Evolutionary conservation across 2,888 invertebrate species (phyloP).

Genomic region (Acleris sparsana): DNA sequence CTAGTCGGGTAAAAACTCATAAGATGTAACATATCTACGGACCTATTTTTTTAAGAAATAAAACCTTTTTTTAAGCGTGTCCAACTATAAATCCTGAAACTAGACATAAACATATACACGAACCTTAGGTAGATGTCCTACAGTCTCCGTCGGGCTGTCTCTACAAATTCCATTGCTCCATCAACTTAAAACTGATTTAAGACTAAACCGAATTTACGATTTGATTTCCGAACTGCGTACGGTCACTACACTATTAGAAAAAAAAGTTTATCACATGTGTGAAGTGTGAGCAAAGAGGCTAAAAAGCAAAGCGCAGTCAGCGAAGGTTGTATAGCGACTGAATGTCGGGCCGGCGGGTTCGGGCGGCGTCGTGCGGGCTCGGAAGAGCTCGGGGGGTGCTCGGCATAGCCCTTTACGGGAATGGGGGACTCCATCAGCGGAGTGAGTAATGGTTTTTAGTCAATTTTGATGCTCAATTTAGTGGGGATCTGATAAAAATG

Average conservation of each 20-base stretch:
- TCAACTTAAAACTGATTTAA: conserved; percentile 45
- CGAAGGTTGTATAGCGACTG: conserved; percentile 62
- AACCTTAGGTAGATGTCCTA: conserved; percentile 50
- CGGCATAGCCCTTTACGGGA: conserved; percentile 36
- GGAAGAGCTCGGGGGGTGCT: conserved; percentile 42
- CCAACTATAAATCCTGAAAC: conserved; percentile 14
- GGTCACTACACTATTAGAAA: conserved; percentile 61
- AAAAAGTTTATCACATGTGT: conserved; percentile 71
- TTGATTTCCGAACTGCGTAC: conserved; percentile 40
- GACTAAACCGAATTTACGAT: conserved; percentile 42
- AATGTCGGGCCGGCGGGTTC: conserved; percentile 28
- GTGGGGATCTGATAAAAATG: conserved; percentile 31
- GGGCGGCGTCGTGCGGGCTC: conserved; percentile 41
- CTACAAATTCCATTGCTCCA: conserved; percentile 56
- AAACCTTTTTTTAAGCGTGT: not conserved
- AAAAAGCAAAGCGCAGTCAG: conserved; percentile 52
- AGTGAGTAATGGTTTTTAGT: conserved; percentile 44
- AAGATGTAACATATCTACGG: not conserved
- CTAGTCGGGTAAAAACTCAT: no score
- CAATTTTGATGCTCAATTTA: conserved; percentile 48
- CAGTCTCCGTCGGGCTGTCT: conserved; percentile 49
- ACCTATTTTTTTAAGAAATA: not conserved
- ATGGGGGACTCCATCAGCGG: conserved; percentile 41
- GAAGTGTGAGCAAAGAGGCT: conserved; percentile 44
- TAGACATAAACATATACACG: conserved; percentile 38